These are phyloP conservation scores for Nudaria mundana DNA, from an alignment of 2,888 invertebrate genomes.

Conservation along the genomic window DNA sequence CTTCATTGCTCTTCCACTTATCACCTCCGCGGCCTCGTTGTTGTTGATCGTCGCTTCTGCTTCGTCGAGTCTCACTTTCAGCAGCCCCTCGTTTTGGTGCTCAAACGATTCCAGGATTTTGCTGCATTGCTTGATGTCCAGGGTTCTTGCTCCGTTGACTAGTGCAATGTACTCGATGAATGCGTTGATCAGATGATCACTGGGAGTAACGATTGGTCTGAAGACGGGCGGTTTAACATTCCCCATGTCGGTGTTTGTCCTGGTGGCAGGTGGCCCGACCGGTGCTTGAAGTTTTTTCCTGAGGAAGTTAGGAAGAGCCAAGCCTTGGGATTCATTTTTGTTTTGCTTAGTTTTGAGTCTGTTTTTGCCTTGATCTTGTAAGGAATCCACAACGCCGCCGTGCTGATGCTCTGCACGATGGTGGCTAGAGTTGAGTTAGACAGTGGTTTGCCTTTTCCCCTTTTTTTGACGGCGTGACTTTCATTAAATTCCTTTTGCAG, in stretches of 20 bases:
- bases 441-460: neutral
- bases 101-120: slow-evolving; percentile 3
- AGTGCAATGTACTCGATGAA: neutral
- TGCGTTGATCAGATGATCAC: neutral
- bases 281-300: slow-evolving; percentile 3
- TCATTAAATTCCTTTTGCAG: neutral
- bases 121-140: slow-evolving; percentile 1
- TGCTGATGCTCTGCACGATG: neutral
- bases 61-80: slow-evolving; percentile 8
- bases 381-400: neutral
- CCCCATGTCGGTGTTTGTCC: neutral
- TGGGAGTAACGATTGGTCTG: neutral
- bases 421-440: neutral
- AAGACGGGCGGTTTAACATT: neutral
- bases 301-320: neutral
- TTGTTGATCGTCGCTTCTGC: slow-evolving; percentile 17
- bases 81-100: neutral
- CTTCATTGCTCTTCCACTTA: slow-evolving; percentile 9
- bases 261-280: slow-evolving; percentile 10
- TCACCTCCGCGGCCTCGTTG: slow-evolving; percentile 4
- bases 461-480: neutral
- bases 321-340: neutral
- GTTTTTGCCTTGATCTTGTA: neutral
- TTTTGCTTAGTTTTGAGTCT: no score
- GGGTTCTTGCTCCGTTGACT: neutral